phyloP scores from a whole-genome alignment of 2,888 invertebrate genomes.

The Drosophila ochracea region DNA sequence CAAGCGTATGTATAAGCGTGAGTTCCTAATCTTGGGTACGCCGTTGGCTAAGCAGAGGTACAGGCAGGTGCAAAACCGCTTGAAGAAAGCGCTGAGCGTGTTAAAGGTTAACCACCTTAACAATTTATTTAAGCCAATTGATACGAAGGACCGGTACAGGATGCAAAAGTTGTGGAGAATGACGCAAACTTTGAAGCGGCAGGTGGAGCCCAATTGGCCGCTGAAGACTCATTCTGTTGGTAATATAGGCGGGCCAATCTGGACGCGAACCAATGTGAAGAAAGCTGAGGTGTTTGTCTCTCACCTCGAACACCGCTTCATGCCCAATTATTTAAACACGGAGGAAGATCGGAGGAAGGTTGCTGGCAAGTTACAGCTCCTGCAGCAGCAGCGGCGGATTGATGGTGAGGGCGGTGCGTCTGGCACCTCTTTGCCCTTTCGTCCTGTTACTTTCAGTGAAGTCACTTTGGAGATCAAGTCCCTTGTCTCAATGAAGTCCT shows the following conservation, averaged over 20 bases:
- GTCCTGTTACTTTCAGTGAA: background rate
- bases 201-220: no score
- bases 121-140: background rate
- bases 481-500: background rate
- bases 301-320: no score
- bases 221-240: no score
- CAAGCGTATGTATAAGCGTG: background rate
- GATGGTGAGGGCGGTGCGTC: no score
- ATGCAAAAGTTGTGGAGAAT: background rate
- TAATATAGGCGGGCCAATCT: no score
- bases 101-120: no score
- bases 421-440: background rate
- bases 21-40: background rate
- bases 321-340: no score
- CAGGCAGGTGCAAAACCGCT: background rate
- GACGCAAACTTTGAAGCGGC: no score
- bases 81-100: no score
- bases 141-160: background rate
- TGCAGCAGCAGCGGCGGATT: background rate
- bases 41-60: background rate
- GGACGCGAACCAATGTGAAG: no score
- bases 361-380: background rate
- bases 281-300: no score
- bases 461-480: background rate
- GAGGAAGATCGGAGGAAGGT: no score